Conservation (phyloP, 2,888 invertebrate genomes). For the Agrilus cyanescens region DNA sequence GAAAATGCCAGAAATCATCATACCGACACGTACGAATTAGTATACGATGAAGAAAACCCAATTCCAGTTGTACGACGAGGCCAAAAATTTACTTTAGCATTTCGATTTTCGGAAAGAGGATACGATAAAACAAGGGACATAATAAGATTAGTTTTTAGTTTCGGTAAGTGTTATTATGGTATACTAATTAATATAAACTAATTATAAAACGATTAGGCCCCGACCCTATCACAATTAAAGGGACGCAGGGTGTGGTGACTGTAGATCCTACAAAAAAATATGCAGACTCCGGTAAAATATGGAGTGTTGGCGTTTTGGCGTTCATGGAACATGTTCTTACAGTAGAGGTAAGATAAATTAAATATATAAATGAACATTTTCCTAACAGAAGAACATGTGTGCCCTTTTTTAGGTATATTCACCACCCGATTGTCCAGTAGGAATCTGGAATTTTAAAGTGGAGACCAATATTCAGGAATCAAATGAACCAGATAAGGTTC, state of each 20-base stretch:
- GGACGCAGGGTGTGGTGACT: slow-evolving; percentile 39
- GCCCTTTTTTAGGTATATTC: slow-evolving; percentile 44
- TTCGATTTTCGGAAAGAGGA: slow-evolving; percentile 48
- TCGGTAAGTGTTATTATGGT: slow-evolving; percentile 39
- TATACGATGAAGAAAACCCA: slow-evolving; percentile 48
- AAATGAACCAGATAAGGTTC: slow-evolving; percentile 34
- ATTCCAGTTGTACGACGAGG: slow-evolving; percentile 60
- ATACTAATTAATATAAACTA: not conserved
- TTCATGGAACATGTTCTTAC: slow-evolving; percentile 29
- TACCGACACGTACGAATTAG: slow-evolving; percentile 56
- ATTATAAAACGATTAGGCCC: slow-evolving; percentile 27
- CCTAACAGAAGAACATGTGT: too few species aligned
- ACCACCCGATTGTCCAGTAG: slow-evolving; percentile 52
- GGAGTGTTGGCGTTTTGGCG: slow-evolving; percentile 29
- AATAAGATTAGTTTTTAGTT: slow-evolving; percentile 54
- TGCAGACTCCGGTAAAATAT: slow-evolving; percentile 23
- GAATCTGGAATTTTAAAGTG: slow-evolving; percentile 54
- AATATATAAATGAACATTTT: too few species aligned
- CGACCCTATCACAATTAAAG: slow-evolving; percentile 41
- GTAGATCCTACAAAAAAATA: slow-evolving; percentile 19
- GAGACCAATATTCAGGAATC: slow-evolving; percentile 42
- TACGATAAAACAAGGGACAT: slow-evolving; percentile 50
- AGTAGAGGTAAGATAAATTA: slow-evolving; percentile 30
- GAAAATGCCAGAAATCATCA: slow-evolving; percentile 59
- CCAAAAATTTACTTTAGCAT: slow-evolving; percentile 55